These are phyloP conservation scores for Caloenas nicobarica DNA, from an alignment of 2,113 vertebrate genomes.

Conservation along the genomic window DNA sequence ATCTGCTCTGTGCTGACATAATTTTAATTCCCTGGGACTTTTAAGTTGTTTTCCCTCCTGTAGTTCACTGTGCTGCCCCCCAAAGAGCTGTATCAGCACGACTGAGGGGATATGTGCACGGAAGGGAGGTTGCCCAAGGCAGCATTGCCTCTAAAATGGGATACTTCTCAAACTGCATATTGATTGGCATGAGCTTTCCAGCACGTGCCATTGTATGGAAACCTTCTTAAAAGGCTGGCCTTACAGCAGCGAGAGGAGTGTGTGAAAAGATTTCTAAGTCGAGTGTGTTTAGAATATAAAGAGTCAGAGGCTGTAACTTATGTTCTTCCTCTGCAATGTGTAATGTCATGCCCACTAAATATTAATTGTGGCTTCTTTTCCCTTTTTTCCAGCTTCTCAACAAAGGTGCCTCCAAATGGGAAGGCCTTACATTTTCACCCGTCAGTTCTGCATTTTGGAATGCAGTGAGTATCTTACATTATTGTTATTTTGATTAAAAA, in stretches of 20 bases:
- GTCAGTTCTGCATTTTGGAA: constrained; percentile 89
- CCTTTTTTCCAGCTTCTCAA: constrained; percentile 81
- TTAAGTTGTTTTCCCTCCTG: not conserved
- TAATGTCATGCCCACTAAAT: not conserved
- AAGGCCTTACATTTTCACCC: constrained; percentile 91
- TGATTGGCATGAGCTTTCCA: not conserved
- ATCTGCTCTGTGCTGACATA: fast-evolving
- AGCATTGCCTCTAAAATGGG: not conserved
- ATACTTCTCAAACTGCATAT: not conserved
- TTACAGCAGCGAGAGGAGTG: not conserved
- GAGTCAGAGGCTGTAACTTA: not conserved
- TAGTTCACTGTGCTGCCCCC: not conserved
- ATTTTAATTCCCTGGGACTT: not conserved
- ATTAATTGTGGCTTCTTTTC: not conserved
- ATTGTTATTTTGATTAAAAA: not conserved
- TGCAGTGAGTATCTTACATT: constrained; percentile 86
- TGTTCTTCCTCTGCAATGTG: not conserved
- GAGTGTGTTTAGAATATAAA: not conserved
- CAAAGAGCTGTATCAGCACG: not conserved
- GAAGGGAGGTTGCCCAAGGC: not conserved
- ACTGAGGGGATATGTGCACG: not conserved
- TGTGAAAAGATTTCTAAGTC: not conserved
- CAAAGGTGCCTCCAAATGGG: constrained; percentile 80
- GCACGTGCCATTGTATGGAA: not conserved
- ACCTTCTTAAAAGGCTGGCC: not conserved